These are phyloP conservation scores for Amphiprion clarkii DNA, from an alignment of 2,797 vertebrate genomes.

Conservation along the genomic window DNA sequence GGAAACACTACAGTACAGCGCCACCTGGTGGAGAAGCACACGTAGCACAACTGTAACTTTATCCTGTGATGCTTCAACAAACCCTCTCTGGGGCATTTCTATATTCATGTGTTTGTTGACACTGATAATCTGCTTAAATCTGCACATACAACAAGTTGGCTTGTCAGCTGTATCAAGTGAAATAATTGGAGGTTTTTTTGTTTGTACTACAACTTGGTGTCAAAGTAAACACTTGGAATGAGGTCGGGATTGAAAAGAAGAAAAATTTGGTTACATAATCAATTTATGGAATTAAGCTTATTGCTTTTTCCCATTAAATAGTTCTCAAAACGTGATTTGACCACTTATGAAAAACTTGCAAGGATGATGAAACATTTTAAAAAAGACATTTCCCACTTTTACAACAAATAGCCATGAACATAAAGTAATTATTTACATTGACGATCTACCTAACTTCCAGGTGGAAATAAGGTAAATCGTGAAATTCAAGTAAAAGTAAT, in stretches of 20 bases:
- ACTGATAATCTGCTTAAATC: background rate
- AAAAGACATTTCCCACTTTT: background rate
- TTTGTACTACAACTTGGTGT: background rate
- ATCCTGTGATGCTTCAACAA: background rate
- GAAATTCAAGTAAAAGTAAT: background rate
- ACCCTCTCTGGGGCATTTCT: no score
- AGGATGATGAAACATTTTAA: no score
- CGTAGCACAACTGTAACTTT: constrained; percentile 50
- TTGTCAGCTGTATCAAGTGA: background rate
- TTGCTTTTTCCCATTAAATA: no score
- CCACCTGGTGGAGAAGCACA: constrained; percentile 72
- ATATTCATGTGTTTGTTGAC: background rate
- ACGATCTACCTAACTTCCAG: background rate
- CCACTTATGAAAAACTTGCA: no score
- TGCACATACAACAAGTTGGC: background rate
- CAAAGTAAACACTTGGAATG: background rate
- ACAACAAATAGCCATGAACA: background rate
- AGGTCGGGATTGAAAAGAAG: no score
- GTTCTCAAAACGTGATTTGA: no score
- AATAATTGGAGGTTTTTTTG: no score
- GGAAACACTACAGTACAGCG: constrained; percentile 76
- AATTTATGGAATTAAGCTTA: background rate
- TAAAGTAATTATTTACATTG: background rate
- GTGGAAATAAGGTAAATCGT: background rate
- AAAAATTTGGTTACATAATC: constrained; percentile 1